phyloP scores from a whole-genome alignment of 2,113 vertebrate species.

The Leptobrachium leishanense region DNA sequence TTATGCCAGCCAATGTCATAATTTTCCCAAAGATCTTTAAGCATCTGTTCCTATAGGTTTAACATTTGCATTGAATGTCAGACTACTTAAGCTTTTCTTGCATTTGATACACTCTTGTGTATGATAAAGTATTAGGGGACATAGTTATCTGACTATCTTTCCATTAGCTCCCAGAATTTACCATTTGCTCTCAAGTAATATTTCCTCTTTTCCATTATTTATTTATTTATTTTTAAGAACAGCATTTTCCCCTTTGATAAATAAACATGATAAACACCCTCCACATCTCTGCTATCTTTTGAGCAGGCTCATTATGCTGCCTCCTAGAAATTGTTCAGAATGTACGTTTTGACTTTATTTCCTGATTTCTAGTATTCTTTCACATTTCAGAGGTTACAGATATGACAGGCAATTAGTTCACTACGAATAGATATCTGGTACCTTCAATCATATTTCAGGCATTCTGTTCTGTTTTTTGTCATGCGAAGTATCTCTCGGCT shows the following conservation, averaged over 20 bases:
- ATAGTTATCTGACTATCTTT: no score
- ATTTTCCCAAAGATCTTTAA: no score
- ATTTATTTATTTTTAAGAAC: background rate
- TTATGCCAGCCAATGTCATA: no score
- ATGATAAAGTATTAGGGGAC: no score
- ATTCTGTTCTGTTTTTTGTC: background rate
- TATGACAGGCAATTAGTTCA: conserved; percentile 21
- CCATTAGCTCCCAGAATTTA: no score
- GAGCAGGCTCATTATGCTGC: background rate
- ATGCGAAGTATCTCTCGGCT: background rate
- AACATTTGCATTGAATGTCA: no score
- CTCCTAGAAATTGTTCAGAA: background rate
- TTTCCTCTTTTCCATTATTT: background rate
- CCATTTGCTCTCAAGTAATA: no score
- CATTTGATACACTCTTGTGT: no score
- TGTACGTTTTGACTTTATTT: background rate
- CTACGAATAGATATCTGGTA: conserved; percentile 3
- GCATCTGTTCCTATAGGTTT: no score
- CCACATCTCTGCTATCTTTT: background rate
- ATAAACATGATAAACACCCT: background rate
- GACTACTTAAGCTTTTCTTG: no score
- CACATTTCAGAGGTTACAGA: conserved; percentile 11
- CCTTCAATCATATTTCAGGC: conserved; percentile 5
- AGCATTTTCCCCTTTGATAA: background rate
- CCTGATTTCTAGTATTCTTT: background rate